Evolutionary conservation across 2,113 vertebrate genomes (phyloP).

Genomic region (Daubentonia madagascariensis): DNA sequence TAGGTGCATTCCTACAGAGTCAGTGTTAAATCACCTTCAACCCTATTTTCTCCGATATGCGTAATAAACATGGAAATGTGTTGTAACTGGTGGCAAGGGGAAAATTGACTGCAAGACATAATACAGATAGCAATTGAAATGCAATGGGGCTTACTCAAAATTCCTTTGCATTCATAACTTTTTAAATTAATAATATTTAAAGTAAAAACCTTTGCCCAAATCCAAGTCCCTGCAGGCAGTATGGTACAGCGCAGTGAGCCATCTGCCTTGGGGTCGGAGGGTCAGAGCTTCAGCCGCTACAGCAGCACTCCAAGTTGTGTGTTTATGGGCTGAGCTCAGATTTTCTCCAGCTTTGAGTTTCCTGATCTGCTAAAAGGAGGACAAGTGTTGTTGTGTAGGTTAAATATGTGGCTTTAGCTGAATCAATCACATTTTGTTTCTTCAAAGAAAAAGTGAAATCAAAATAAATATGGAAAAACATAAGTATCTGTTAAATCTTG

Average conservation of each 20-base stretch:
- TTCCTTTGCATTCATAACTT: background rate
- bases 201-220: background rate
- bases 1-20: background rate
- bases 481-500: background rate
- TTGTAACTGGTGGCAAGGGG: background rate
- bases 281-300: background rate
- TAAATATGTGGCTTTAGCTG: slow-evolving; percentile 14
- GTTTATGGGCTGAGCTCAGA: background rate
- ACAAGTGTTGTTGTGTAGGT: background rate
- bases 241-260: background rate
- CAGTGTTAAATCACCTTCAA: background rate
- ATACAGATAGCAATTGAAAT: background rate
- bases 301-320: background rate
- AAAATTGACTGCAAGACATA: background rate
- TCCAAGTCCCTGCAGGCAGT: background rate
- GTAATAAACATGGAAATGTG: background rate
- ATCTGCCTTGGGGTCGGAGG: background rate
- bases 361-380: background rate
- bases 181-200: background rate
- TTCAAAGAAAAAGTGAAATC: slow-evolving; percentile 15
- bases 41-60: background rate
- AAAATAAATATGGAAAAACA: background rate
- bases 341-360: background rate
- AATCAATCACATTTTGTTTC: background rate
- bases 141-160: background rate